Evolutionary conservation across 2,113 vertebrate species (phyloP).

Genomic region (Oxygymnocypris stewartii): DNA sequence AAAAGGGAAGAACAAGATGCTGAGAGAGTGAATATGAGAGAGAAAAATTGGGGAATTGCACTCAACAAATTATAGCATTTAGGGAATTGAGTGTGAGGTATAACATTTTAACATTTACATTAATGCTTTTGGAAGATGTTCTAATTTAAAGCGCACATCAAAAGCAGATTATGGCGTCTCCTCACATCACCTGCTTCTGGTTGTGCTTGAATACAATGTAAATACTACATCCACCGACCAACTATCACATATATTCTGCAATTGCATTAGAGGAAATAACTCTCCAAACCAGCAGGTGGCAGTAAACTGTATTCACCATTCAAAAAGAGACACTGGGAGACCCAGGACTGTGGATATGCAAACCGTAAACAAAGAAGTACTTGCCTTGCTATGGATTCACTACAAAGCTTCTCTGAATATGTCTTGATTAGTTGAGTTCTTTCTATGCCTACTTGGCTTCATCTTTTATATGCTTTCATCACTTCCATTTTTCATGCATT

Average conservation of each 20-base stretch:
- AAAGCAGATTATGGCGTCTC: background rate
- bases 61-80: slow-evolving; percentile 1
- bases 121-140: background rate
- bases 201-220: background rate
- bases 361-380: background rate
- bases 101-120: background rate
- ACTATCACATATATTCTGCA: background rate
- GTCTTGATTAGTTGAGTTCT: background rate
- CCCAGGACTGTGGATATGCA: background rate
- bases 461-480: background rate
- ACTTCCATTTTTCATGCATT: background rate
- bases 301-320: background rate
- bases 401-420: too few species aligned
- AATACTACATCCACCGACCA: background rate
- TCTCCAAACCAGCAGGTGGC: slow-evolving; percentile 1
- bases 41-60: background rate
- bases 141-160: background rate
- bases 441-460: background rate
- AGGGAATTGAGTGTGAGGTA: background rate
- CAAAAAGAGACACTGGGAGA: background rate
- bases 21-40: slow-evolving; percentile 19
- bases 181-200: background rate
- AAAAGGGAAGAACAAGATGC: slow-evolving; percentile 1
- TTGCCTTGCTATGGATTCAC: background rate
- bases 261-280: background rate